phyloP scores from a whole-genome alignment of 2,797 vertebrate species.

The Okamejei kenojei region DNA sequence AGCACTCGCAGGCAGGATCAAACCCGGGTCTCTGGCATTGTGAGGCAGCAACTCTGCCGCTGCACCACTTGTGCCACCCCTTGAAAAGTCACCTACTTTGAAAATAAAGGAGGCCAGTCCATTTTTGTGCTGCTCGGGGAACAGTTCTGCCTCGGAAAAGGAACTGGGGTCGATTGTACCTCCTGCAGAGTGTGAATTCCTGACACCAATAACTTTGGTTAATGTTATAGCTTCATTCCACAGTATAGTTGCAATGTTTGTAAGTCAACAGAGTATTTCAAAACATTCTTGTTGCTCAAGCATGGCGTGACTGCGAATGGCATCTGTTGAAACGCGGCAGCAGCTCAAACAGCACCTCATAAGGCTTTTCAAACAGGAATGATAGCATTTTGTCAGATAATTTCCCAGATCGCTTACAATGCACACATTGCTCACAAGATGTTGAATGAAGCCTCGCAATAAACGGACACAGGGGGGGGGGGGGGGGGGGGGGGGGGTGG shows the following conservation, averaged over 20 bases:
- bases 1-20: no score
- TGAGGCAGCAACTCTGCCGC: no score
- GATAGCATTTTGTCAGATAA: slow-evolving; percentile 7
- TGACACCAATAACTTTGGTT: neutral
- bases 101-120: neutral
- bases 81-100: neutral
- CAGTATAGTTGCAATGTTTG: neutral
- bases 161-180: neutral
- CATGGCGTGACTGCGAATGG: neutral
- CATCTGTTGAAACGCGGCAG: neutral
- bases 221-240: neutral
- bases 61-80: no score
- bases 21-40: no score
- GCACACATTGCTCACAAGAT: neutral
- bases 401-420: slow-evolving; percentile 31
- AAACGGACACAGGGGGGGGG: no score
- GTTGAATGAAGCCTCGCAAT: neutral
- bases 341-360: neutral
- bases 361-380: neutral
- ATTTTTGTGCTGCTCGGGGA: neutral
- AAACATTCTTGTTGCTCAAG: neutral
- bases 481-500: no score
- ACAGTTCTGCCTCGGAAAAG: neutral
- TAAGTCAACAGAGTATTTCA: slow-evolving; percentile 24
- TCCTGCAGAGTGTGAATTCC: neutral